Evolutionary conservation across 2,113 vertebrate genomes (phyloP), one percentile per base, ranked within the genome.

Genomic region (Catagonus wagneri): DNA sequence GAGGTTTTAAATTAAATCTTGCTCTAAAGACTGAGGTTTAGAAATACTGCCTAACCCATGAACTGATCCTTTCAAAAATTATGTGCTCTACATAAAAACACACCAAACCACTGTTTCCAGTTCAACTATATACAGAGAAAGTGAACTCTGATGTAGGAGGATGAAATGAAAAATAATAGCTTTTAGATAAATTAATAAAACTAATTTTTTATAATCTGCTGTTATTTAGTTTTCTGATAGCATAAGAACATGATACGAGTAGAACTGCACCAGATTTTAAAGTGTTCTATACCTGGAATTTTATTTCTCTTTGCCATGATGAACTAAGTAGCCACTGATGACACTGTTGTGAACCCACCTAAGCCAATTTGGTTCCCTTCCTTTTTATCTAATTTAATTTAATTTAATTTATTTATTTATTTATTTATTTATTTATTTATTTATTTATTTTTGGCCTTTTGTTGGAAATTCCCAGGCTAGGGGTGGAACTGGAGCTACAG

Each of bases 1-100:
- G 63, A 83, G 32, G 65, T 90, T 92, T 96, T 92, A 95, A 95
- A 96, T 76, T 44, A 95, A 65, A 90, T 63, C 60, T 76, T 16
- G 1, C 16, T n/a, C 54, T 66, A 23, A 63, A 34, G 17, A 12
- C 50, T 93, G 56, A 78, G 36, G 50, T 94, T 93, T 84, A 83
- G 32, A 50, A 65, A 8, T 19, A 44, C 22, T 79, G 34, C 32
- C 23, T 96, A 65, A 71, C 56, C n/a, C 12, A 27, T 72, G 63
- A 72, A 36, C 34, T 71, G 29, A 79, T 92, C 32, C 66, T 58
- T 86, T 86, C 68, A 83, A 94, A 95, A n/a, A 39, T 50, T 3
- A 36, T 6, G 22, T 74, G 91, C 87, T 93, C 3, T 76, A 9
- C 27, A 84, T 83, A 68, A 96, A 93, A 76, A 66, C 17, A 71